Base-by-base conservation (phyloP, 2,113 vertebrate genomes). In the Melanotaenia duboulayi region DNA sequence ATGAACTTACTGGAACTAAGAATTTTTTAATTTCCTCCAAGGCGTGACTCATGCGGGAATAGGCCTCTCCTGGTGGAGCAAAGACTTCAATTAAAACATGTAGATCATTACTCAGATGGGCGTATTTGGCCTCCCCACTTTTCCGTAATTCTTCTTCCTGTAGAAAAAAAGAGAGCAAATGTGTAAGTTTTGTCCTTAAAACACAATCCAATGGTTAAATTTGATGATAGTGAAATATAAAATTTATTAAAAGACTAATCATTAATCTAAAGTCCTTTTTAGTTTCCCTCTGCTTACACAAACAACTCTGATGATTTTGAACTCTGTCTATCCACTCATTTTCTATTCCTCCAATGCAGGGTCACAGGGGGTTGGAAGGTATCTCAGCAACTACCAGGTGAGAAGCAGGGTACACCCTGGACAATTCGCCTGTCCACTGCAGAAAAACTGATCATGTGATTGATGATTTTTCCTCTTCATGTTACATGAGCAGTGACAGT, bases 21-120 rank as follows among this genome's bases (percentile, higher is more conserved):
- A 99, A 99, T 92, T 99, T 99, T 91, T 99, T 99, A 50, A 99
- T 99, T 90, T 99, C 98, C 92, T 99, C 97, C 93, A 99, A 88
- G 67, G 97, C 98, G 74, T 99, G 97, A 93, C 98, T 99, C 98
- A 99, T 99, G 25, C 98, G 96, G 91, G 97, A 98, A 94, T 99
- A 99, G 1, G 98, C 98, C 89, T 99, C 97, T 83, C 97, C 97
- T 55, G 98, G 97, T 74, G 98, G 97, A 86, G 97, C 97, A 81
- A 99, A 99, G 82, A 99, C 98, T 95, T 99, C 98, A 93, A 99
- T 99, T 94, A 99, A 94, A 86, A 99, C 98, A 0, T 99, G 98
- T 67, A 99, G 97, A 89, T 99, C 98, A 35, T 99, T 96, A 90
- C 95, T 97, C 94, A 99, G 94, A 92, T 99, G 98, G 3, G 94